Evolutionary conservation across 2,113 vertebrate genomes (phyloP).

Genomic region (Psephotus haematonotus): DNA sequence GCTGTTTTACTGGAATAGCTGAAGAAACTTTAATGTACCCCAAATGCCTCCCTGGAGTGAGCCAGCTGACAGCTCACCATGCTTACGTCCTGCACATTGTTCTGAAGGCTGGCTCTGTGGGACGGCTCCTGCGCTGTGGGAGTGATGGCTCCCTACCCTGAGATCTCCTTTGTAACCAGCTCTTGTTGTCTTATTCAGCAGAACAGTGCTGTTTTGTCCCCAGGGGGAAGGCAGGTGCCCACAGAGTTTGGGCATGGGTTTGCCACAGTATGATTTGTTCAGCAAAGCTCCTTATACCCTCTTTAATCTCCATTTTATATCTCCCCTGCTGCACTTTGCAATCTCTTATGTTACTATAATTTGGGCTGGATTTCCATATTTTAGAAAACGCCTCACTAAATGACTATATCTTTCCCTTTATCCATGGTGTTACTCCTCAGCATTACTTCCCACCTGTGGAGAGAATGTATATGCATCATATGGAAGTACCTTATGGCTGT

Average conservation of each 20-base stretch:
- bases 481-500: neutral
- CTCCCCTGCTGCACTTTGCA: constrained; percentile 60
- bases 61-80: neutral
- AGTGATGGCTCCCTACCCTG: neutral
- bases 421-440: neutral
- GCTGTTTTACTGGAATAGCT: neutral
- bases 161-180: neutral
- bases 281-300: constrained; percentile 54
- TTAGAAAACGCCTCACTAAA: constrained; percentile 24
- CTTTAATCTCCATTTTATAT: constrained; percentile 62
- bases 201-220: neutral
- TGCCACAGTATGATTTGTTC: neutral
- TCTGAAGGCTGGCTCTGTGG: neutral
- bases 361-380: constrained; percentile 48
- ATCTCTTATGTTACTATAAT: constrained; percentile 53
- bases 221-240: neutral
- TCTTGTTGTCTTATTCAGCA: neutral
- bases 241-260: constrained; percentile 1
- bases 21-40: neutral
- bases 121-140: neutral
- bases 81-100: neutral
- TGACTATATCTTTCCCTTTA: constrained; percentile 5
- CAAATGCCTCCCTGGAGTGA: neutral
- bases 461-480: neutral
- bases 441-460: neutral